These are phyloP conservation scores for Peromyscus eremicus DNA, from an alignment of 2,797 vertebrate species.

Conservation along the genomic window DNA sequence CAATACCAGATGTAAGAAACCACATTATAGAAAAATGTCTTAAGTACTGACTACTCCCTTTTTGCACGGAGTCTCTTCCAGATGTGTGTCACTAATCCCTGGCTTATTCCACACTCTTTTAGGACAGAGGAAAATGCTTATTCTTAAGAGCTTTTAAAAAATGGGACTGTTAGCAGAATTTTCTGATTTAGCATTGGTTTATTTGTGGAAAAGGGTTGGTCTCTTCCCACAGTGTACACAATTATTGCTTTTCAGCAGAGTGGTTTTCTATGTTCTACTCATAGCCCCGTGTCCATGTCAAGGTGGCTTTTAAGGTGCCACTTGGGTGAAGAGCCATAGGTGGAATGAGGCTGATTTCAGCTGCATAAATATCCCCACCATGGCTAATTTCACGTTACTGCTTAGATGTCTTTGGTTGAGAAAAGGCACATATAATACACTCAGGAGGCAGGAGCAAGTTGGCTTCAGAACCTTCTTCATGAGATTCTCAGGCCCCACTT, in stretches of 20 bases:
- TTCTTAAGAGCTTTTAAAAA: constrained; percentile 39
- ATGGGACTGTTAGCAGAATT: neutral
- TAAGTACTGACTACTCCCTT: constrained; percentile 73
- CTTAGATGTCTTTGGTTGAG: neutral
- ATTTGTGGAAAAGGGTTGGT: constrained; percentile 54
- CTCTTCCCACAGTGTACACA: neutral
- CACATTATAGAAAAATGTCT: constrained; percentile 77
- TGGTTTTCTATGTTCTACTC: neutral
- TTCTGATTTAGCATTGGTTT: constrained; percentile 49
- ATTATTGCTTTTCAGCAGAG: neutral
- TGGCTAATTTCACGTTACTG: neutral
- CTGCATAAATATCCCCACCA: neutral
- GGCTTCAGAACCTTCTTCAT: neutral
- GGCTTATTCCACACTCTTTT: constrained; percentile 45
- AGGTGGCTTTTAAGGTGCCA: neutral
- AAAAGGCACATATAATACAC: neutral
- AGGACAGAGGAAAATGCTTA: neutral
- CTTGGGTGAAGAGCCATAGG: neutral
- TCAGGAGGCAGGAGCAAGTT: neutral
- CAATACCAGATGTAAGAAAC: constrained; percentile 80
- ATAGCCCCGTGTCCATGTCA: neutral
- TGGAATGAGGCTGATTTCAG: too few species aligned
- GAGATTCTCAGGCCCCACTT: neutral
- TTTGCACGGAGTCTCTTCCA: constrained; percentile 66
- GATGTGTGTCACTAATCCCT: constrained; percentile 66